Conservation (phyloP, 2,113 vertebrate genomes). For the Corvus moneduloides region DNA sequence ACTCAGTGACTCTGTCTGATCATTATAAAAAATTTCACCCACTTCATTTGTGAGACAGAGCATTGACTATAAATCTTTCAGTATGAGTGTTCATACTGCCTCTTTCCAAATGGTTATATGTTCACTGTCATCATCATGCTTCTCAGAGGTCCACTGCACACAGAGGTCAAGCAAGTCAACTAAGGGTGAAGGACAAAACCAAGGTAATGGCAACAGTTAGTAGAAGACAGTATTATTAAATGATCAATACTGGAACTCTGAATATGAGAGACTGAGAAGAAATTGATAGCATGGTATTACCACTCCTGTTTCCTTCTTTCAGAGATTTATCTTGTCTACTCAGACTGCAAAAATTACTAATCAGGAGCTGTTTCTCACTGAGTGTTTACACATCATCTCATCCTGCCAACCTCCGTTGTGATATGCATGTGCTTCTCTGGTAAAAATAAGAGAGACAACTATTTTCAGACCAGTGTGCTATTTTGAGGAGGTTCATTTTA, state of each 20-base stretch:
- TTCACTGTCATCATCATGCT: neutral
- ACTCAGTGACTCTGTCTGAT: neutral
- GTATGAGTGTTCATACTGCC: neutral
- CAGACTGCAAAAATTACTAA: conserved; percentile 25
- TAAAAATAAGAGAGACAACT: conserved; percentile 31
- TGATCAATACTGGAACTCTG: conserved; percentile 2
- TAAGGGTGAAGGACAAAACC: conserved; percentile 27
- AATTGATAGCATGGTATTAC: neutral
- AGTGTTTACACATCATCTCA: conserved; percentile 15
- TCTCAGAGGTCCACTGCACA: neutral
- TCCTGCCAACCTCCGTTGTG: conserved; percentile 13
- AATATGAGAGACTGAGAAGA: neutral
- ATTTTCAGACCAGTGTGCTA: conserved; percentile 32
- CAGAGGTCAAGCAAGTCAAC: neutral
- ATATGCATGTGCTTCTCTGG: neutral
- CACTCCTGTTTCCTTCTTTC: neutral
- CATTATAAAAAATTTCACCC: neutral
- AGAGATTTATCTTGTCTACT: conserved; percentile 10
- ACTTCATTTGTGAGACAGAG: neutral
- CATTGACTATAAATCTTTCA: neutral
- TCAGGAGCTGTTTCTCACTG: conserved; percentile 10
- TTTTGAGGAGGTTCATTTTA: conserved; percentile 33
- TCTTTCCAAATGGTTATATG: neutral
- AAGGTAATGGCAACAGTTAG: conserved; percentile 11
- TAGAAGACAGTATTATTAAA: conserved; percentile 14